A percentile compares a stretch with the other conserved stretches of the same genome.
Conservation (phyloP, 1,140 invertebrate species). For the Copidosoma floridanum region DNA sequence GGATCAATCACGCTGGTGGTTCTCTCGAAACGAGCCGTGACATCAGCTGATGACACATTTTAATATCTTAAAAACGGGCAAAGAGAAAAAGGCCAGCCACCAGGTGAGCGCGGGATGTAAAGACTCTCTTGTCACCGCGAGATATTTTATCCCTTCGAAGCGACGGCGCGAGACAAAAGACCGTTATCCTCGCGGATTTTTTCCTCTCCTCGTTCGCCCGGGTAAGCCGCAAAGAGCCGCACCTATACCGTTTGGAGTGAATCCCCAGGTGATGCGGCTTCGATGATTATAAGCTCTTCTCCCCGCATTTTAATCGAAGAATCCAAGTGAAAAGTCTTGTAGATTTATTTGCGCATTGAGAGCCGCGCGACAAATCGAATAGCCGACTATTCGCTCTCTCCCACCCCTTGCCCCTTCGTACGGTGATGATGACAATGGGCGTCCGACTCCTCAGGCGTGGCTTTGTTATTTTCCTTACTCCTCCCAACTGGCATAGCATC, state of each 20-base stretch:
- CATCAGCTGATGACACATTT: conserved; percentile 54
- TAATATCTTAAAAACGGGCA: conserved; percentile 52
- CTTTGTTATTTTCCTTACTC: no score
- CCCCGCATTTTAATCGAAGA: conserved; percentile 55
- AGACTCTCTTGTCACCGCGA: conserved; percentile 11
- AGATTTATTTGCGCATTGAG: conserved; percentile 38
- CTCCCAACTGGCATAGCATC: no score
- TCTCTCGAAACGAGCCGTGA: conserved; percentile 45
- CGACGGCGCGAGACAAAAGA: conserved; percentile 41
- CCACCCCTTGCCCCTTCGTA: no score
- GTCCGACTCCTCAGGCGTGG: no score
- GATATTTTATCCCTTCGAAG: conserved; percentile 21
- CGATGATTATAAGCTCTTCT: conserved; percentile 39
- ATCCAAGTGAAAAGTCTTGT: conserved; percentile 54
- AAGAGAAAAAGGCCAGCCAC: neutral
- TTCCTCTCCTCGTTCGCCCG: conserved; percentile 33
- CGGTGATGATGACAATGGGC: conserved; percentile 17
- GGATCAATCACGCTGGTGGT: conserved; percentile 40
- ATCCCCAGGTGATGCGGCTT: conserved; percentile 27
- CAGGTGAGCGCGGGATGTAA: no score
- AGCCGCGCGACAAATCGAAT: conserved; percentile 56
- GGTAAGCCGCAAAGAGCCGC: conserved; percentile 27
- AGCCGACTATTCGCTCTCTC: no score
- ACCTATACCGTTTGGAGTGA: conserved; percentile 31
- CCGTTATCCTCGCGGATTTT: conserved; percentile 44